phyloP scores from a whole-genome alignment of 2,113 vertebrate genomes.

The Campylomormyrus numenius region DNA sequence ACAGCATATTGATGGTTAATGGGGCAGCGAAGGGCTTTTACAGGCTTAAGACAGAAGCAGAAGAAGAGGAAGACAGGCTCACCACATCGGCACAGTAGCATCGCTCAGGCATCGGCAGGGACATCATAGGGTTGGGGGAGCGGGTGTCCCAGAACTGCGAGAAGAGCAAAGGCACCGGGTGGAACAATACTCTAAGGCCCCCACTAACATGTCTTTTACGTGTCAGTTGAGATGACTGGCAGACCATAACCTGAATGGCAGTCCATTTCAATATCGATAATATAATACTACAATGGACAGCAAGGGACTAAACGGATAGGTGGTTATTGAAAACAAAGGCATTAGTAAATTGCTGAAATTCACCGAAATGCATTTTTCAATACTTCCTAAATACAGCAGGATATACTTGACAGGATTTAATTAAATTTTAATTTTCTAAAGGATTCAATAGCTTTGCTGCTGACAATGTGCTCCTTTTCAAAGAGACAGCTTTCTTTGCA shows the following conservation, averaged over 20 bases:
- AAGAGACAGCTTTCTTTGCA: neutral
- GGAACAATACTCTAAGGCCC: neutral
- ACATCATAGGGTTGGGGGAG: constrained; percentile 95
- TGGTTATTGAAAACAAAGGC: neutral
- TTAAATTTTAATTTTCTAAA: neutral
- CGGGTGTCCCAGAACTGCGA: constrained; percentile 95
- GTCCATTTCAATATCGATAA: neutral
- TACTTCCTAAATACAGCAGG: neutral
- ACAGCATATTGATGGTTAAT: neutral
- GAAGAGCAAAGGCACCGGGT: neutral
- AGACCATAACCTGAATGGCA: neutral
- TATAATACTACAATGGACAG: neutral
- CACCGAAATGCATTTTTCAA: neutral
- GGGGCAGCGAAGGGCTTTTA: neutral
- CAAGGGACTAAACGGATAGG: neutral
- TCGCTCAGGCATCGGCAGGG: constrained; percentile 85
- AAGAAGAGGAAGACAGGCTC: constrained; percentile 40
- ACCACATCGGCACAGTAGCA: constrained; percentile 98
- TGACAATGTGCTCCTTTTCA: neutral
- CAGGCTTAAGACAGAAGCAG: neutral
- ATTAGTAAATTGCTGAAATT: neutral
- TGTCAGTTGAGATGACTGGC: neutral
- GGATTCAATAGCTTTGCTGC: neutral
- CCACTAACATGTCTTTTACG: neutral
- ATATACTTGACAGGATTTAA: neutral